Percentiles rank a stretch among this genome's conserved stretches.
These are phyloP conservation scores for Olivierus martensii DNA, from an alignment of 1,140 invertebrate genomes.

Conservation along the genomic window DNA sequence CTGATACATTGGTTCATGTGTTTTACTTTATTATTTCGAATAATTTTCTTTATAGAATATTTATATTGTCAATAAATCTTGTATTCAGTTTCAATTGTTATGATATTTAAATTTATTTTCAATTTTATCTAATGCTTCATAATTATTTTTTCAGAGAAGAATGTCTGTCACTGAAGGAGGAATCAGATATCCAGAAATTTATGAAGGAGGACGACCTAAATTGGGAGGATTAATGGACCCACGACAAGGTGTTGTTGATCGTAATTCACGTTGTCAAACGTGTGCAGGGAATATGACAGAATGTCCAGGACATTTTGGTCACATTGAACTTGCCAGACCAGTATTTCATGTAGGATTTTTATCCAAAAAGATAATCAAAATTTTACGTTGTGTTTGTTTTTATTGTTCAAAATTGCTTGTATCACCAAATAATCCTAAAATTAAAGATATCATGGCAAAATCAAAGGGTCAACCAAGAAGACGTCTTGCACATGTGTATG, in stretches of 20 bases:
- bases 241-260: slow-evolving; percentile 91
- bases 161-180: slow-evolving; percentile 97
- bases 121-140: slow-evolving; percentile 12
- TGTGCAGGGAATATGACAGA: slow-evolving; percentile 97
- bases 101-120: too few species aligned
- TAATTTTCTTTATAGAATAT: too few species aligned
- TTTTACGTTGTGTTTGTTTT: slow-evolving; percentile 92
- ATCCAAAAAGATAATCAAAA: slow-evolving; percentile 85
- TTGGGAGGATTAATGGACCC: slow-evolving; percentile 98
- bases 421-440: slow-evolving; percentile 88
- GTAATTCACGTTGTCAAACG: slow-evolving; percentile 86
- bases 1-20: too few species aligned
- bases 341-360: slow-evolving; percentile 98
- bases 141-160: slow-evolving; percentile 52
- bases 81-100: too few species aligned
- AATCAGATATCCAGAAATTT: slow-evolving; percentile 91
- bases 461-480: slow-evolving; percentile 94
- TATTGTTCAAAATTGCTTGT: slow-evolving; percentile 93
- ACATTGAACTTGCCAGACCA: slow-evolving; percentile 95
- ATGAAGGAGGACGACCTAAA: slow-evolving; percentile 96
- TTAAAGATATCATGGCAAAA: slow-evolving; percentile 93
- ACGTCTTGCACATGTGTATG: slow-evolving; percentile 88
- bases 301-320: slow-evolving; percentile 99
- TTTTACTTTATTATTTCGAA: too few species aligned
- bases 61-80: too few species aligned